These are phyloP conservation scores for Apotomis turbidana DNA, from an alignment of 2,888 invertebrate species.

Conservation along the genomic window DNA sequence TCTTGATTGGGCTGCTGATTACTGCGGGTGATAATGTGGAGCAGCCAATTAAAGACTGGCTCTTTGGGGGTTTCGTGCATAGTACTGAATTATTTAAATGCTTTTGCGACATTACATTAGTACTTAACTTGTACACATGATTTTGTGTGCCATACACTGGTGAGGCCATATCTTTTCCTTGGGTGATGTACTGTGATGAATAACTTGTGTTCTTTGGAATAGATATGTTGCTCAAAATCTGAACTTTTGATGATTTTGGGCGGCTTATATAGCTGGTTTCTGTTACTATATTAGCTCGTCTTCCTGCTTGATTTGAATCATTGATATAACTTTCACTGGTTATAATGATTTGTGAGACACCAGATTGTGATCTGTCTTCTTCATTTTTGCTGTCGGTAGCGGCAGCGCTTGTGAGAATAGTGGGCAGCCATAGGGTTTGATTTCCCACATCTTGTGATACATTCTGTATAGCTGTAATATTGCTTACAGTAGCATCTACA, in stretches of 20 bases:
- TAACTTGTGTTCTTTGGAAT: conserved; percentile 74
- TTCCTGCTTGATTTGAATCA: conserved; percentile 63
- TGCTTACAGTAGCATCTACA: conserved; percentile 76
- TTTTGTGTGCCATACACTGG: conserved; percentile 74
- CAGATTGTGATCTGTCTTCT: conserved; percentile 68
- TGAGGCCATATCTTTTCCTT: conserved; percentile 68
- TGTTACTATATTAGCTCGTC: conserved; percentile 72
- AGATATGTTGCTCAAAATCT: conserved; percentile 80
- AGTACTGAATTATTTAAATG: conserved; percentile 74
- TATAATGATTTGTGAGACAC: conserved; percentile 78
- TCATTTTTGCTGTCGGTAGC: conserved; percentile 66
- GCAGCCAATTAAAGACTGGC: conserved; percentile 73
- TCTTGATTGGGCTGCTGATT: conserved; percentile 73
- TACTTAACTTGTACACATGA: conserved; percentile 75
- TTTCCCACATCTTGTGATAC: conserved; percentile 76
- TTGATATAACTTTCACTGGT: conserved; percentile 77
- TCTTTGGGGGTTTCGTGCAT: conserved; percentile 72
- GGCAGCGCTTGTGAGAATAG: conserved; percentile 72
- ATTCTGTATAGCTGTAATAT: conserved; percentile 78
- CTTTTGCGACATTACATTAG: conserved; percentile 70
- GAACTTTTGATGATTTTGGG: conserved; percentile 77
- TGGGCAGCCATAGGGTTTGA: conserved; percentile 78
- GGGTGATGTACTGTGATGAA: conserved; percentile 70
- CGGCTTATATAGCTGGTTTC: conserved; percentile 72
- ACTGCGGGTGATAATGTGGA: conserved; percentile 67